Evolutionary conservation across 2,797 vertebrate genomes (phyloP), one percentile per base, ranked within the genome.

Genomic region (Sebastiscus tertius): DNA sequence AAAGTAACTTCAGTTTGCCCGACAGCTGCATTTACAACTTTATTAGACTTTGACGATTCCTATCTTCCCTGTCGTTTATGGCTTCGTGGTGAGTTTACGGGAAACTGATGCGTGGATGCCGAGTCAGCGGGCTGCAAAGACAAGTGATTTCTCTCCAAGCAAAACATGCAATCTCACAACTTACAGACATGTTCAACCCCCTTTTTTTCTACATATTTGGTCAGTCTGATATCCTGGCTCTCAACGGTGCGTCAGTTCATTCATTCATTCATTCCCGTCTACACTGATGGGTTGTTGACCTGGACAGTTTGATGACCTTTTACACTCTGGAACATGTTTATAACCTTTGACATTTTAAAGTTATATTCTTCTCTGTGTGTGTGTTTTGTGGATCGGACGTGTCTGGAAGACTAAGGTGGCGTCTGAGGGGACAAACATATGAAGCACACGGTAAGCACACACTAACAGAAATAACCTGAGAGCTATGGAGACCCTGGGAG

Each of bases 401-500:
- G 79, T 80, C 80, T 94, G 94, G 93, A 95, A 95, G 95, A 95
- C 94, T 93, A 88, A 87, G 79, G 85, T 76, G 85, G 82, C 60
- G 54, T 90, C 77, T 86, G 89, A 89, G 75, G 81, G 83, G 85
- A 91, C 85, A 56, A 91, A 89, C 77, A 60, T 72, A 58, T 65
- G 1, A 85, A 84, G 81, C 74, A 87, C 87, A 87, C 78, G 24
- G 31, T 76, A 80, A 90, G 81, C 80, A 90, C 92, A 92, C 76
- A 80, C 61, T 34, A 92, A 92, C 93, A 87, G 52, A 92, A 88
- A 92, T 71, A 93, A 92, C 93, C 94, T 94, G 90, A 93, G 94
- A 95, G 94, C 92, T 93, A 93, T 94, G 93, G 89, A 90, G 87
- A 94, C 89, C 92, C 92, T 94, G 92, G 92, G 92, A 89, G 88